Conservation (phyloP, 2,113 vertebrate genomes). For the Daboia siamensis region DNA sequence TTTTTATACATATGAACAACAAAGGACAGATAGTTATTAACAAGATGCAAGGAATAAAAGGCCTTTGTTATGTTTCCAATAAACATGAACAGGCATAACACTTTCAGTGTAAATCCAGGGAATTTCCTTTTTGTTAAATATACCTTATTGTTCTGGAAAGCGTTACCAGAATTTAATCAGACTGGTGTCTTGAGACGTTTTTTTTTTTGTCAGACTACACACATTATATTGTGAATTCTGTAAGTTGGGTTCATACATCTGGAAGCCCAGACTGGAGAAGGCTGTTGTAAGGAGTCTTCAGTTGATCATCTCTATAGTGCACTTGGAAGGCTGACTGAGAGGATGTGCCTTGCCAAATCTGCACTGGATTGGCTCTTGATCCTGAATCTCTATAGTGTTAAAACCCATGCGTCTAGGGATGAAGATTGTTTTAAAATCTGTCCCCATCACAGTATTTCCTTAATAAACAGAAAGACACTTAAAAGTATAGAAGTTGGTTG, state of each 20-base stretch:
- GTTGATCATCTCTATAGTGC: not conserved
- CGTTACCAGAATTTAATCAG: not conserved
- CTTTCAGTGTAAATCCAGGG: conserved; percentile 42
- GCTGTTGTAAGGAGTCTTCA: not conserved
- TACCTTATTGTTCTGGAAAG: conserved; percentile 37
- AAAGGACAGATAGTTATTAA: conserved; percentile 64
- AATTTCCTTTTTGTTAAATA: conserved; percentile 13
- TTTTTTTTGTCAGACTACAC: not conserved
- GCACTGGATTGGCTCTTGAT: not conserved
- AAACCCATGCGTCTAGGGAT: not conserved
- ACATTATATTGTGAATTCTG: not conserved
- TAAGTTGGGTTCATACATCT: not conserved
- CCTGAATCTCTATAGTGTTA: not conserved
- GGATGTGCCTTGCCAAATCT: not conserved
- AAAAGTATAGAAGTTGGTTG: not conserved
- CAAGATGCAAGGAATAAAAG: conserved; percentile 59
- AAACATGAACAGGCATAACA: conserved; percentile 45
- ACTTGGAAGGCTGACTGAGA: not conserved
- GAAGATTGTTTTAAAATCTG: not conserved
- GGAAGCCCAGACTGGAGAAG: not conserved
- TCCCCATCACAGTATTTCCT: not conserved
- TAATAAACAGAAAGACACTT: not conserved
- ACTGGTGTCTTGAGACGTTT: not conserved
- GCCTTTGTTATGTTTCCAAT: conserved; percentile 33
- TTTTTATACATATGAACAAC: conserved; percentile 67